Evolutionary conservation across 2,888 invertebrate genomes (phyloP), one percentile per base, ranked within the genome.

Genomic region (Molorchus minor): DNA sequence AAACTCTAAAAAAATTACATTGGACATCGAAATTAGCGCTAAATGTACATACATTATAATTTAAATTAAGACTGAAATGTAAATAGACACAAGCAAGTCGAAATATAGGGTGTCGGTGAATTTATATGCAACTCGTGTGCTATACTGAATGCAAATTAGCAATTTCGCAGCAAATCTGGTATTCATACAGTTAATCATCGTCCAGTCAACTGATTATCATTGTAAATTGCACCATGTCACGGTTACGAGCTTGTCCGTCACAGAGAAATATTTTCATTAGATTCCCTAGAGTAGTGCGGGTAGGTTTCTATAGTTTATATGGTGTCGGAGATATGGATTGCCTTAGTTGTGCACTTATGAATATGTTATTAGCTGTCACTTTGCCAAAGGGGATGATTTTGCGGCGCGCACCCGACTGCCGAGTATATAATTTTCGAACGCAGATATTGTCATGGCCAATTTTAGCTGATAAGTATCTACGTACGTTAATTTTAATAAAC

Each of bases 151-250:
- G 74, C 74, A 74, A 73, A 74, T 73, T 78, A 77, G 79, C 79
- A 80, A 80, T 80, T 80, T 80, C 79, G 72, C 74, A 75, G 71
- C 77, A 73, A 78, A 80, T 80, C 77, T 78, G 77, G 72, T 79
- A 80, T 80, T 79, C 80, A 80, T 80, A 78, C 78, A 79, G 79
- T 80, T 80, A 79, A 80, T 80, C 80, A 80, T 79, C 77, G 79
- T 79, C 79, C 80, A 77, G 79, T 79, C 78, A 74, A 77, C 79
- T 79, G 78, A 79, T 80, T 80, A 79, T 78, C 78, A 76, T 78
- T 77, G 79, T 78, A 79, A 79, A 80, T 80, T 79, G 77, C 75
- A 69, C 70, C 41, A 52, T 57, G 57, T 58, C 71, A 74, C 33
- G 54, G 36, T 40, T 55, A 43, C 55, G 61, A 62, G 60, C 58